Base-by-base conservation (phyloP, 2,888 invertebrate genomes). In the Eupithecia centaureata region DNA sequence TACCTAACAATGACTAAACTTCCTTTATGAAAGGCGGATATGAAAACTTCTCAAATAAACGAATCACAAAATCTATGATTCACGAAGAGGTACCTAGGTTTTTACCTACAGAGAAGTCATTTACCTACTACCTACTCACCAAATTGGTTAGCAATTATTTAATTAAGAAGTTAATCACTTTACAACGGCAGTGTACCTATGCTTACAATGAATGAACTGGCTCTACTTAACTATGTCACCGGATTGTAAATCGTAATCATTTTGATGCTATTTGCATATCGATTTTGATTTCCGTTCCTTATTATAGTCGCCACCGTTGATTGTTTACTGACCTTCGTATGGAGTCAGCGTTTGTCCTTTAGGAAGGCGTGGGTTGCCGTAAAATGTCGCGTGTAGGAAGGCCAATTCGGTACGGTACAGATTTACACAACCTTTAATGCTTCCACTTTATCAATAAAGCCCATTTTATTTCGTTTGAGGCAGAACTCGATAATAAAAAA, bases 151-250 rank as follows among this genome's bases (percentile, higher is more conserved):
- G 25, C 13, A 51, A 51, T 51, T 51, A 8, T 33, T 35, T 2
- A 3, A 42, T 42, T n/a, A 1, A 15, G n/a, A 56, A n/a, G n/a
- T 33, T 18, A 18, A 57, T 3, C 75, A 80, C 72, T 87, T 85
- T 75, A 71, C 73, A 65, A 25, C 82, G 47, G 77, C 76, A 82
- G 69, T 79, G 83, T 92, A 90, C 89, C 18, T 51, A 61, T 67
- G 75, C 83, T 86, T 77, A 82, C 87, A 87, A 88, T 92, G 91
- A 92, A 92, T 92, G 92, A 91, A 89, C 86, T 81, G 64, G 83
- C 81, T 81, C 81, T 80, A 79, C 79, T 80, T 18, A 32, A 32
- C 18, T 57, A 81, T 74, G 77, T 79, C 79, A 80, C 81, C 82
- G 79, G 77, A 81, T 82, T 82, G 82, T 83, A 78, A 81, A 74